phyloP scores from a whole-genome alignment of 2,113 vertebrate species.

The Phalacrocorax carbo region DNA sequence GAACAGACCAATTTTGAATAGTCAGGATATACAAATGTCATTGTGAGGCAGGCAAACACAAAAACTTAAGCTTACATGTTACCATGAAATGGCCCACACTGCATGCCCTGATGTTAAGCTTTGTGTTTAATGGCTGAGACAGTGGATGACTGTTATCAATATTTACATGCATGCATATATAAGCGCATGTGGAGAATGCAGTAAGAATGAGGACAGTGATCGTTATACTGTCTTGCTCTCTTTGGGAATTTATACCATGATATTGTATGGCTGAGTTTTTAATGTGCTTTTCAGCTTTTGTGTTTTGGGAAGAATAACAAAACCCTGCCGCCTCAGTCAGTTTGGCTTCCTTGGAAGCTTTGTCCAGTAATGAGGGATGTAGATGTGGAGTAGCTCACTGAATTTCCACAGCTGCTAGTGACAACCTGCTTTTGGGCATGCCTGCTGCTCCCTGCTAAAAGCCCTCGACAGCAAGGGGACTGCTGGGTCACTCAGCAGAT shows the following conservation, averaged over 20 bases:
- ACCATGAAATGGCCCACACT: not conserved
- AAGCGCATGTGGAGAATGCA: not conserved
- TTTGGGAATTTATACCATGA: not conserved
- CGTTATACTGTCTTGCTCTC: not conserved
- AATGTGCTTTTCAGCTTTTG: not conserved
- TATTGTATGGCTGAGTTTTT: not conserved
- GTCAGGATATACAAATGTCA: not conserved
- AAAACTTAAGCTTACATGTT: not conserved
- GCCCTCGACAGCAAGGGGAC: not conserved
- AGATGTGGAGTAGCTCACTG: not conserved
- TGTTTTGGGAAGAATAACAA: not conserved
- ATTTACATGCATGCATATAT: not conserved
- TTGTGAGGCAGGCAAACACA: not conserved
- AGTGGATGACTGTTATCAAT: not conserved
- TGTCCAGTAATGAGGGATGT: not conserved
- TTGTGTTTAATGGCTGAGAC: not conserved
- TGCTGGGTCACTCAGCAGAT: not conserved
- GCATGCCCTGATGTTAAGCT: conserved; percentile 12
- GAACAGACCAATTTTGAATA: not conserved
- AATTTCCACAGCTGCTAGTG: not conserved
- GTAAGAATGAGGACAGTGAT: not conserved
- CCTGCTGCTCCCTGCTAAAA: not conserved
- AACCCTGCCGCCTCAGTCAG: not conserved
- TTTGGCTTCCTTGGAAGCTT: not conserved
- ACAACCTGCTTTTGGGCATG: not conserved